phyloP scores from a whole-genome alignment of 2,888 invertebrate species.

The Lordiphosa fenestrarum region DNA sequence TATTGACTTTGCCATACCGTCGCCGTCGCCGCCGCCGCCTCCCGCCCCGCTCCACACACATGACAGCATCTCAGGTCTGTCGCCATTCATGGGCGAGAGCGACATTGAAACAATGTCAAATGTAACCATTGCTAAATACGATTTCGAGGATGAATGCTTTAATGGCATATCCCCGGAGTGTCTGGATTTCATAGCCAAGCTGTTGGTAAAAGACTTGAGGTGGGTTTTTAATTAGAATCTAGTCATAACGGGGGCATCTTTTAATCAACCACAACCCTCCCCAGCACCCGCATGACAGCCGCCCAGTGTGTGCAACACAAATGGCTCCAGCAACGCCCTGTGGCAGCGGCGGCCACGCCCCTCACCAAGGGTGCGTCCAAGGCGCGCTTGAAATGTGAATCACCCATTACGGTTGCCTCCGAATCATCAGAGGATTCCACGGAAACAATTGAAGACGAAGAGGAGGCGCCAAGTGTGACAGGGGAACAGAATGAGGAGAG shows the following conservation, averaged over 20 bases:
- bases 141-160: conserved; percentile 98
- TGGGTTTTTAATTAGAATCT: conserved; percentile 81
- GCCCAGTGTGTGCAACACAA: conserved; percentile 91
- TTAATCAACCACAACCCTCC: conserved; percentile 38
- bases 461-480: conserved; percentile 26
- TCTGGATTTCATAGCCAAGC: conserved; percentile 95
- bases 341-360: conserved; percentile 68
- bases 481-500: conserved; percentile 23
- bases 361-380: conserved; percentile 56
- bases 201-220: conserved; percentile 95
- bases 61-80: conserved; percentile 93
- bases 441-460: conserved; percentile 62
- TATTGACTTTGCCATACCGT: conserved; percentile 60
- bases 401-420: conserved; percentile 71
- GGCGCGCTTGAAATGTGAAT: conserved; percentile 73
- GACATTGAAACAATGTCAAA: conserved; percentile 99
- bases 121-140: conserved; percentile 97
- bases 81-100: conserved; percentile 99
- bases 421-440: conserved; percentile 64
- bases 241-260: conserved; percentile 38
- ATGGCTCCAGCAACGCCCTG: conserved; percentile 87
- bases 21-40: background rate
- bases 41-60: conserved; percentile 5
- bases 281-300: conserved; percentile 90
- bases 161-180: conserved; percentile 96